Percentiles rank a stretch among this genome's conserved stretches.
phyloP scores from a whole-genome alignment of 1,140 invertebrate genomes.

The Cyclina sinensis region DNA sequence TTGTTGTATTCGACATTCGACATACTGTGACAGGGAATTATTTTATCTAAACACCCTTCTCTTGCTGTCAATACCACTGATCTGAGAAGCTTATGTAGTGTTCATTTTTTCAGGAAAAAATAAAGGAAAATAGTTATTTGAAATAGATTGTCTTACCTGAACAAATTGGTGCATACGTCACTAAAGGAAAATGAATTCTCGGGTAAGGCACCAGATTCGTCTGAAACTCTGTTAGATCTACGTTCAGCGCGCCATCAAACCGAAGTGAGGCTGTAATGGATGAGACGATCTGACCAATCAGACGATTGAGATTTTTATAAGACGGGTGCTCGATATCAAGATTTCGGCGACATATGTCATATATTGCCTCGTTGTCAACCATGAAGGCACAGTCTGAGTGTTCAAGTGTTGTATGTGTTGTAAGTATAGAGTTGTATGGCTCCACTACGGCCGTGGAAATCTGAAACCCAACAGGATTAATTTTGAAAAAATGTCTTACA shows the following conservation, averaged over 20 bases:
- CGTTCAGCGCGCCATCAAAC: conserved; percentile 92
- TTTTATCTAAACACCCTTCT: too few relatives aligned
- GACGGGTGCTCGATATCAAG: conserved; percentile 87
- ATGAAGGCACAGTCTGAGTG: conserved; percentile 88
- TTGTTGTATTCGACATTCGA: too few relatives aligned
- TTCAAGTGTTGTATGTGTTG: conserved; percentile 87
- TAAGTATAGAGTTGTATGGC: conserved; percentile 86
- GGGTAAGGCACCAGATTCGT: conserved; percentile 89
- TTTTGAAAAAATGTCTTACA: too few relatives aligned
- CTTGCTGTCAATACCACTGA: too few relatives aligned
- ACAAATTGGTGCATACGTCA: conserved; percentile 81
- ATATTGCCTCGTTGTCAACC: conserved; percentile 96
- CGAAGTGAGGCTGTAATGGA: conserved; percentile 89
- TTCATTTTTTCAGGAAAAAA: too few relatives aligned
- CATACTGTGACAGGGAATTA: too few relatives aligned
- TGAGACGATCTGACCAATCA: conserved; percentile 87
- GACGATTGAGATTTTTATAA: conserved; percentile 85
- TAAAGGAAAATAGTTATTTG: too few relatives aligned
- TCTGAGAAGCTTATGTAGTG: too few relatives aligned
- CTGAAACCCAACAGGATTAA: too few relatives aligned
- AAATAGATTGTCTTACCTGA: conserved; percentile 79
- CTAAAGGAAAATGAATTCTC: conserved; percentile 83
- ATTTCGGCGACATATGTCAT: conserved; percentile 96
- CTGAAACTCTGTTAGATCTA: conserved; percentile 91
- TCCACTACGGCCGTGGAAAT: conserved; percentile 86